These are phyloP conservation scores for Styela clava DNA, from an alignment of 23 tunicate species.

Conservation along the genomic window DNA sequence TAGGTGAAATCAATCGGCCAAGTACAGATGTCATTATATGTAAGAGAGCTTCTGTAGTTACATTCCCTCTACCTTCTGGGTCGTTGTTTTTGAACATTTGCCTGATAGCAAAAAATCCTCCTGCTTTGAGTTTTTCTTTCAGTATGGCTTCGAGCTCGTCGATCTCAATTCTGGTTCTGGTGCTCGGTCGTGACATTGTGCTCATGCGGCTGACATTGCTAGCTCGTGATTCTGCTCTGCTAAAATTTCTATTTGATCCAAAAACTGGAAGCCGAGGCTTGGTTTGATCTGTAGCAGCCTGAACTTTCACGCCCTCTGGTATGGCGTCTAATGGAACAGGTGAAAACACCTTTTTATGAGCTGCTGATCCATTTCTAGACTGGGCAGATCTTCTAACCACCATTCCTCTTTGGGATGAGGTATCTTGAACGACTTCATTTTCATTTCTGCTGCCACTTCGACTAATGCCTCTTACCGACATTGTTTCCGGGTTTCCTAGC, in stretches of 20 bases:
- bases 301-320: constrained; percentile 83
- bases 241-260: constrained; percentile 46
- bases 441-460: constrained; percentile 52
- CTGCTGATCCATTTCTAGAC: background rate
- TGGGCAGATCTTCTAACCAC: background rate
- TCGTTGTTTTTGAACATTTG: constrained; percentile 96
- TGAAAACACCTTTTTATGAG: constrained; percentile 40
- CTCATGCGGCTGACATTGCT: constrained; percentile 54
- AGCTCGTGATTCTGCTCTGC: constrained; percentile 77
- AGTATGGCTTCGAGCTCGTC: constrained; percentile 58
- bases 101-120: constrained; percentile 68
- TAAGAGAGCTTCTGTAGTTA: constrained; percentile 78
- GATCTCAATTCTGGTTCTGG: constrained; percentile 78
- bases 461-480: constrained; percentile 75
- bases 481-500: constrained; percentile 69
- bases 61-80: constrained; percentile 87
- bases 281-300: constrained; percentile 54
- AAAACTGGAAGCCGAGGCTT: constrained; percentile 87
- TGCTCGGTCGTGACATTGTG: constrained; percentile 78
- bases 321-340: constrained; percentile 66
- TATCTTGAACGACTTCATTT: constrained; percentile 2
- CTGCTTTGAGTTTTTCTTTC: constrained; percentile 64
- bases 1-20: constrained; percentile 66
- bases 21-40: constrained; percentile 67
- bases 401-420: background rate